Evolutionary conservation across 1,140 invertebrate species (phyloP), one percentile per base, ranked within the genome.

Genomic region (Diploscapter pachys): DNA sequence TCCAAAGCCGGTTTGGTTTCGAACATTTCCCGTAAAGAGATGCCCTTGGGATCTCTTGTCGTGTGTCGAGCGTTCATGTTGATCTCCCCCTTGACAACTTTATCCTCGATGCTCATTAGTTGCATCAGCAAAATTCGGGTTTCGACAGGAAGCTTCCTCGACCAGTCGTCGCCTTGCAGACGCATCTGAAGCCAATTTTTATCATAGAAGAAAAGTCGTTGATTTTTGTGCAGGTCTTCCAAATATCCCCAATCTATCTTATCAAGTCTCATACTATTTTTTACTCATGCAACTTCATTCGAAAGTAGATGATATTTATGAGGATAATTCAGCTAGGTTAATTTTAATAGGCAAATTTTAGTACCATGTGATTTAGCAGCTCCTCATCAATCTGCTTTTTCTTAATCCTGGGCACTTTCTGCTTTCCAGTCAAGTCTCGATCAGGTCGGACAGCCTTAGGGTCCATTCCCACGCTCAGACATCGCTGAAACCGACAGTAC

Each of bases 371-470:
- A 61, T 84, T 85, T 13, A 84, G 79, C 57, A 84, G 68, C 56
- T 86, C 84, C 31, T 84, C 83, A 63, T 85, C 84, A 55, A 86
- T 78, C 59, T 77, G 73, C 51, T 80, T 73, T 66, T 84, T 84
- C 52, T 81, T 63, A 48, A 75, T 79, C 51, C 83, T 70, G 31
- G 83, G 83, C 13, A 86, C 82, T 65, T 76, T 76, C 68, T 84
- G 83, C 72, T 86, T 84, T 48, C 83, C 83, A 3, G 83, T 84
- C 6, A 85, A 64, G 73, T 84, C 83, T 59, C 82, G 72, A 56
- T 84, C 83, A 4, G 83, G 83, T 31, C 83, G 72, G 13, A 84
- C 83, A 11, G 83, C 83, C 54, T 84, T 86, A 4, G 83, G 83
- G 66, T 84, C 83, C 81, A 81, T 82, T 63, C 81, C 80, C 8